A percentile compares a stretch with the other conserved stretches of the same genome.
phyloP scores from a whole-genome alignment of 2,888 invertebrate genomes.

The Apodemia duryi region DNA sequence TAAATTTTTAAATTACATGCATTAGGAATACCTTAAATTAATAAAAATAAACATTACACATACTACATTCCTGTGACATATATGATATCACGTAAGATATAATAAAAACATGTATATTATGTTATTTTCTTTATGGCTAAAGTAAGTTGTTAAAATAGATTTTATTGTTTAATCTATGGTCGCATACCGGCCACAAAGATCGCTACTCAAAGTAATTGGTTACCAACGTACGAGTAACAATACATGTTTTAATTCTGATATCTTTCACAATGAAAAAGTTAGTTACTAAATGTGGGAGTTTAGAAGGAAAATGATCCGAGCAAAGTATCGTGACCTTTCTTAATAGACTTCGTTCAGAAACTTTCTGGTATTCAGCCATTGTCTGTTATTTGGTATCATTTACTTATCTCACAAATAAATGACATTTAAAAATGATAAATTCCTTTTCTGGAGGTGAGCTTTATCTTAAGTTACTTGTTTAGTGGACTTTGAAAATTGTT shows the following conservation, averaged over 20 bases:
- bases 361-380: slow-evolving; percentile 10
- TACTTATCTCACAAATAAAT: slow-evolving; percentile 2
- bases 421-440: slow-evolving; percentile 1
- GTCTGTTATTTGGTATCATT: slow-evolving; percentile 9
- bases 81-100: too few species aligned
- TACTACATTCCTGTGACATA: too few species aligned
- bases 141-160: too few species aligned
- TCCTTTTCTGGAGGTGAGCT: not conserved
- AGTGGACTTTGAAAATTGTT: too few species aligned
- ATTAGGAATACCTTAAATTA: too few species aligned
- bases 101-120: too few species aligned
- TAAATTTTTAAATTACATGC: too few species aligned
- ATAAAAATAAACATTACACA: too few species aligned
- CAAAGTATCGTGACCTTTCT: slow-evolving; percentile 10
- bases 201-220: not conserved
- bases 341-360: slow-evolving; percentile 10
- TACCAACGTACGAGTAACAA: not conserved
- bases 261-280: not conserved
- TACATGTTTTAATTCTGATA: not conserved
- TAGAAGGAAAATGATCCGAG: slow-evolving; percentile 1
- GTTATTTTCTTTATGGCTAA: too few species aligned
- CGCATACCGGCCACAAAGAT: too few species aligned
- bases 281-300: not conserved
- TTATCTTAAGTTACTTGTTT: not conserved
- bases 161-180: too few species aligned